Base-by-base conservation (phyloP, 2,797 vertebrate genomes). In the Euthynnus affinis region DNA sequence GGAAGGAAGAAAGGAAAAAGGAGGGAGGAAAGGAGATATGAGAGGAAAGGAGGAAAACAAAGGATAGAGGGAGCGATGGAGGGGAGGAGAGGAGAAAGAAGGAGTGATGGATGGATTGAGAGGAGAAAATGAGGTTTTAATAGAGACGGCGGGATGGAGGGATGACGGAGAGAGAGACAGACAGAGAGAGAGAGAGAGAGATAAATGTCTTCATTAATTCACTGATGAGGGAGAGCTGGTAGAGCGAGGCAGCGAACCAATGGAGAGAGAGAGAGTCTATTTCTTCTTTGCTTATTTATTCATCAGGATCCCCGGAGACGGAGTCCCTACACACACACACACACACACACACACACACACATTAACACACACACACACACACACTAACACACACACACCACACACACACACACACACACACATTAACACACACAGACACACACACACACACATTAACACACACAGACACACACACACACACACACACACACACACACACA, bases 261-360 rank as follows among this genome's bases (percentile, higher is more conserved):
- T 0, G 9, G 63, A 46, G 52, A 51, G 48, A 29, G 64, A 27
- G 60, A 22, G 71, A 2, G 20, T 49, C 20, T 65, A 5, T 71
- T 72, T 69, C 53, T 81, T 64, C 62, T 40, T 57, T 78, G 48
- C 86, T 86, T 85, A 89, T 88, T 91, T 90, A 91, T 93, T 93
- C 91, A 92, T 93, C 89, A 90, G 76, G 77, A 74, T 53, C n/a
- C 76, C 49, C 52, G 15, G 20, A 74, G n/a, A 59, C 76, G 81
- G 87, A 89, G 83, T 87, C 84, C 85, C 83, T 53, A 2, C 22
- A 53, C 67, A 37, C 61, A 40, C 55, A 9, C 53, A 32, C 66
- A 12, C 53, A 27, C 42, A 2, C 48, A 62, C 67, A 48, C 63
- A 73, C 49, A 49, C 49, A 60, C 34, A 51, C 51, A 77, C 62